Evolutionary conservation across 2,888 invertebrate species (phyloP).

Genomic region (Cheilosia soror): DNA sequence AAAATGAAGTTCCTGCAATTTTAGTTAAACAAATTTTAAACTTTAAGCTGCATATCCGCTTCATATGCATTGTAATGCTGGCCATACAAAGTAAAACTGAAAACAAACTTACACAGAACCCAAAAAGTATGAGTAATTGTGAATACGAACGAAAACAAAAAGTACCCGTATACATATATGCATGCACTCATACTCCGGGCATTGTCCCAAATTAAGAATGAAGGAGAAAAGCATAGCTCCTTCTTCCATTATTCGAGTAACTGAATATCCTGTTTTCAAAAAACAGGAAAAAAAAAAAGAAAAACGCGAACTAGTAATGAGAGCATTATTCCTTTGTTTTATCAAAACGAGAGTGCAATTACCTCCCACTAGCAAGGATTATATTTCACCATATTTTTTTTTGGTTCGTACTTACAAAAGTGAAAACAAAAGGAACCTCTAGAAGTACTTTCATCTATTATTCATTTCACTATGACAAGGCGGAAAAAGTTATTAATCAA

Average conservation of each 20-base stretch:
- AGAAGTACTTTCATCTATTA: constrained; percentile 62
- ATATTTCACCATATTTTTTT: constrained; percentile 13
- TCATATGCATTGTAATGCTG: constrained; percentile 35
- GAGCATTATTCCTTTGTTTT: constrained; percentile 55
- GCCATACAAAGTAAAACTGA: constrained; percentile 36
- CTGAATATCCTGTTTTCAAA: constrained; percentile 25
- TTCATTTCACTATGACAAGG: constrained; percentile 54
- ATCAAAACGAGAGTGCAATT: constrained; percentile 57
- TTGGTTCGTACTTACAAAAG: constrained; percentile 32
- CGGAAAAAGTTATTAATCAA: constrained; percentile 47
- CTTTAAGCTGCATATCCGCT: neutral
- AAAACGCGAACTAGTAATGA: constrained; percentile 56
- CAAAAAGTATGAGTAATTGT: constrained; percentile 15
- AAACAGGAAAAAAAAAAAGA: constrained; percentile 10
- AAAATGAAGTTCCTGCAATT: neutral
- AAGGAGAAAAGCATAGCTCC: constrained; percentile 21
- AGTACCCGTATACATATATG: constrained; percentile 30
- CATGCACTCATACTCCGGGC: constrained; percentile 45
- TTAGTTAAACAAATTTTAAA: neutral
- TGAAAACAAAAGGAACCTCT: constrained; percentile 60
- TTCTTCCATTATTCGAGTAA: constrained; percentile 22
- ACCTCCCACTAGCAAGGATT: constrained; percentile 42
- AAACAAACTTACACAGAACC: constrained; percentile 43
- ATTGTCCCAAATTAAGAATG: constrained; percentile 62
- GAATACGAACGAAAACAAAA: constrained; percentile 25